Evolutionary conservation across 23 tunicate genomes (phyloP).

Genomic region (Phallusia fumigata): DNA sequence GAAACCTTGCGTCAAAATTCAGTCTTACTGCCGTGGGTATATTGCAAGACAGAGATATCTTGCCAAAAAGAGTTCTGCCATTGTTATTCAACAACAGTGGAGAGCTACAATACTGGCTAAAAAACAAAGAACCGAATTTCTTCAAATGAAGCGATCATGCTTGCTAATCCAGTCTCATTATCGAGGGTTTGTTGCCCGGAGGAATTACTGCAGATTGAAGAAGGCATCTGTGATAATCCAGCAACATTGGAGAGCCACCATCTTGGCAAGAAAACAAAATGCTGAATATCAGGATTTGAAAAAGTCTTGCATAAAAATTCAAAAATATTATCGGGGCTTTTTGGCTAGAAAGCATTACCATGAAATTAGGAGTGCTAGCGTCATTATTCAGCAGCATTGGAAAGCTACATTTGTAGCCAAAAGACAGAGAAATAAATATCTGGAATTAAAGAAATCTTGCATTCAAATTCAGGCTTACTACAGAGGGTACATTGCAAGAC

Average conservation of each 20-base stretch:
- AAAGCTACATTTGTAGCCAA: not conserved
- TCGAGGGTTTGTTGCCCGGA: not conserved
- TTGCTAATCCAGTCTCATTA: not conserved
- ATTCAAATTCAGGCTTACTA: no score
- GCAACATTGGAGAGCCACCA: slow-evolving; percentile 16
- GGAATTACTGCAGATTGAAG: not conserved
- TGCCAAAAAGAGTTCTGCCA: not conserved
- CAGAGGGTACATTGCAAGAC: no score
- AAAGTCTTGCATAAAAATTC: slow-evolving; percentile 3
- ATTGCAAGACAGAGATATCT: not conserved
- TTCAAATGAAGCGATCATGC: not conserved
- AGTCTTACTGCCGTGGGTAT: not conserved
- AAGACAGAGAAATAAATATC: not conserved
- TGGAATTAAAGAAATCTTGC: not conserved
- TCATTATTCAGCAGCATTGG: not conserved
- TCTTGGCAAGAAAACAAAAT: not conserved
- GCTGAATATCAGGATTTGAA: not conserved
- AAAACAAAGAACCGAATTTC: not conserved
- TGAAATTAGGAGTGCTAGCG: not conserved
- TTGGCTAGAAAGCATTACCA: not conserved
- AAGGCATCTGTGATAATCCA: slow-evolving; percentile 12
- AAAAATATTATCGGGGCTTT: not conserved
- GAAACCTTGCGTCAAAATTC: not conserved
- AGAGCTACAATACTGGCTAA: not conserved
- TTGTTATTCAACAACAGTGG: not conserved